Percentiles rank a stretch among this genome's conserved stretches.
Conservation (phyloP, 2,113 vertebrate genomes). For the Spea multiplicata region DNA sequence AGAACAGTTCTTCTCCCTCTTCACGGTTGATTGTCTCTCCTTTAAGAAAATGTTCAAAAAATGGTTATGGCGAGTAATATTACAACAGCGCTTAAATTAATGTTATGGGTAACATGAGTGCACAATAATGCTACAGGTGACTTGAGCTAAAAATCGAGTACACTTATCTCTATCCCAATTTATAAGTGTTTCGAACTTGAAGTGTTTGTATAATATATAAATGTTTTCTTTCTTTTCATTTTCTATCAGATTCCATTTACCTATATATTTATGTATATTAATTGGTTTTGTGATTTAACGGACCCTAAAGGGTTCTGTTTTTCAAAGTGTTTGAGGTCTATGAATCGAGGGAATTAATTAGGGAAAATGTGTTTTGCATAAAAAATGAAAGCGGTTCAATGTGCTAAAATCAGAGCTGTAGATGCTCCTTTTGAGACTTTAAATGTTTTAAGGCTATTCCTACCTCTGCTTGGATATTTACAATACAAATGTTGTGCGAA, state of each 20-base stretch:
- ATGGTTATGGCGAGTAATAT: too few species aligned
- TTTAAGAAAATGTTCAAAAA: conserved; percentile 53
- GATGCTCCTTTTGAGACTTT: background rate
- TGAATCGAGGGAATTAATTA: conserved; percentile 27
- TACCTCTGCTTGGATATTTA: too few species aligned
- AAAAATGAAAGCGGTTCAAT: conserved; percentile 25
- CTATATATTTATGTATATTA: conserved; percentile 42
- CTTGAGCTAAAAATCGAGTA: background rate
- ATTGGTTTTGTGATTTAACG: conserved; percentile 30
- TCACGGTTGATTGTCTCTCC: conserved; percentile 84
- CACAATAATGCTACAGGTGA: too few species aligned
- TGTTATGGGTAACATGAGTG: too few species aligned
- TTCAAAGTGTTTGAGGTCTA: conserved; percentile 32
- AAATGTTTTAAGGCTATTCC: too few species aligned
- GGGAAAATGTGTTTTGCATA: conserved; percentile 25
- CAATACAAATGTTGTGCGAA: too few species aligned
- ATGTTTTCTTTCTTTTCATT: background rate
- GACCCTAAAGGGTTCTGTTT: conserved; percentile 36
- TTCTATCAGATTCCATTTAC: conserved; percentile 19
- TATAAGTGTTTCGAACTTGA: too few species aligned
- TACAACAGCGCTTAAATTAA: too few species aligned
- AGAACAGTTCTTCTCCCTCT: conserved; percentile 74
- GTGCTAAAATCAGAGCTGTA: conserved; percentile 27
- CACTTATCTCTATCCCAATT: too few species aligned
- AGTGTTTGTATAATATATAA: too few species aligned